A percentile compares a stretch with the other conserved stretches of the same genome.
Evolutionary conservation across 1,140 invertebrate species (phyloP).

Genomic region (Camponotus floridanus): DNA sequence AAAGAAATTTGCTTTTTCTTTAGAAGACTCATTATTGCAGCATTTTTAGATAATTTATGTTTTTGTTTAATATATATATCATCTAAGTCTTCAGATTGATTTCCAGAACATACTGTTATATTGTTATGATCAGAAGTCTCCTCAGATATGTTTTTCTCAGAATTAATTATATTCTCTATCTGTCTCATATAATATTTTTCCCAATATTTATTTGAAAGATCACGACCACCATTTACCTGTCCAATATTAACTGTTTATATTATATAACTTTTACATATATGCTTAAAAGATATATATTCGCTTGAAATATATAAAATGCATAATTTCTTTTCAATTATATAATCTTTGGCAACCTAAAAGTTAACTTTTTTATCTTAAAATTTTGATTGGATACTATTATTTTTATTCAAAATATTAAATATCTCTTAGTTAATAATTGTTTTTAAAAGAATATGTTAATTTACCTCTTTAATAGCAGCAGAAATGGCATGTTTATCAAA

Average conservation of each 20-base stretch:
- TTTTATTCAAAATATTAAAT: neutral
- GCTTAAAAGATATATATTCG: neutral
- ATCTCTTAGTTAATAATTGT: neutral
- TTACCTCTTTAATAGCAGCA: slow-evolving; percentile 57
- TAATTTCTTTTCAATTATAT: neutral
- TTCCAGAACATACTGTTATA: neutral
- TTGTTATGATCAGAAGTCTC: neutral
- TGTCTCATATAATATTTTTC: slow-evolving; percentile 11
- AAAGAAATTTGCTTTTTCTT: slow-evolving; percentile 34
- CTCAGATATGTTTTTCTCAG: neutral
- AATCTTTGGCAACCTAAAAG: neutral
- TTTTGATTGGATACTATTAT: neutral
- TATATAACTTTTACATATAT: neutral
- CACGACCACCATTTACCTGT: slow-evolving; percentile 54
- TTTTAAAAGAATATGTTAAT: neutral
- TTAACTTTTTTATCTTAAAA: slow-evolving; percentile 13
- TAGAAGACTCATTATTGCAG: slow-evolving; percentile 64
- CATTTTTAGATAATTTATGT: slow-evolving; percentile 36
- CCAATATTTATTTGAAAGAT: slow-evolving; percentile 51
- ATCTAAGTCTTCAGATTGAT: neutral
- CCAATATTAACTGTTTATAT: neutral
- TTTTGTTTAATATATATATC: neutral
- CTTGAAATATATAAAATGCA: neutral
- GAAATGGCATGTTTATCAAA: slow-evolving; percentile 38
- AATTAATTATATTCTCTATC: neutral